Base-by-base conservation (phyloP, 2,888 invertebrate genomes). In the Argyresthia goedartella region DNA sequence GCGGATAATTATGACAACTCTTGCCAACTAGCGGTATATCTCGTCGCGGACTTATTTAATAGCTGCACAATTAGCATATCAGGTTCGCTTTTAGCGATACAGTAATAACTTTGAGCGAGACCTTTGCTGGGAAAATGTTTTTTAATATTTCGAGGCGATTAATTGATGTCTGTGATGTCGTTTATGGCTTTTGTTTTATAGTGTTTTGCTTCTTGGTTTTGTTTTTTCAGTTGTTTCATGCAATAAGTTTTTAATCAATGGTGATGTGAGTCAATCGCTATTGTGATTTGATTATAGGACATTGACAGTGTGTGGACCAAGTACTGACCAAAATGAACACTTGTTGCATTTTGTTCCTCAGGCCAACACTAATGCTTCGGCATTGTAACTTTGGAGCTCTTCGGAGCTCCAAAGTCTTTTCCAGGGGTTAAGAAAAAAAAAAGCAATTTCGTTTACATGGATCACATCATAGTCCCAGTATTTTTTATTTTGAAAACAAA, bases 21-120 rank as follows among this genome's bases (percentile, higher is more conserved):
- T 69, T 71, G 66, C 61, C 65, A 68, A 56, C 73, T 82, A 84
- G 84, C 84, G 84, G 85, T 81, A 80, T 65, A 58, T 56, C 63
- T 67, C 64, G 63, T 61, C 63, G 68, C 62, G 66, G 60, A 71
- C 69, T 76, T 79, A 46, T 73, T 76, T 81, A 80, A 77, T 75
- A 71, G 68, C 62, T 56, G 55, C 57, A 58, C 61, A 58, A 78
- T 84, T 84, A 71, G 67, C 80, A 81, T 81, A 78, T 73, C 81
- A 58, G 71, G 78, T 78, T 77, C 61, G 35, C 51, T 35, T 15
- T 36, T 36, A 39, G 51, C 35, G 36, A 33, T 50, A 50, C 50
- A 43, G 44, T 43, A 50, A 50, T 61, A 60, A 55, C 56, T 53
- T 62, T 25, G 66, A 63, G 64, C 60, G 63, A 59, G 58, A 60